Evolutionary conservation across 2,797 vertebrate genomes (phyloP).

Genomic region (Chlorospingus semifuscus): DNA sequence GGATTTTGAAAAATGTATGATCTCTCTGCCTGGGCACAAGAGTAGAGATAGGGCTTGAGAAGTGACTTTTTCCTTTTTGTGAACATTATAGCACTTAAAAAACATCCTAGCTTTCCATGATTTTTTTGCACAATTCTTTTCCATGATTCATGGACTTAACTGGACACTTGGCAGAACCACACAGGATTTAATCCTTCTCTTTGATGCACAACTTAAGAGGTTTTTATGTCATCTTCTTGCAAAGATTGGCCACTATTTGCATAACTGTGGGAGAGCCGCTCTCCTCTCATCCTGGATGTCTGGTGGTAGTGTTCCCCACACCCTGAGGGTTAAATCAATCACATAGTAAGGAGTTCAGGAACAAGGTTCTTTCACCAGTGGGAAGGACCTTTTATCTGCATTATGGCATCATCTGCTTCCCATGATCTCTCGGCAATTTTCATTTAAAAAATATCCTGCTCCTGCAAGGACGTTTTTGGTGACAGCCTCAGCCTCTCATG

Average conservation of each 20-base stretch:
- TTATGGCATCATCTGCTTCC: not conserved
- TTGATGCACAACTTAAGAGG: not conserved
- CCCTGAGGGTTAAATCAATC: not conserved
- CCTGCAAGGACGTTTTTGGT: not conserved
- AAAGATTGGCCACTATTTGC: not conserved
- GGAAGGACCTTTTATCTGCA: not conserved
- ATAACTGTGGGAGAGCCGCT: not conserved
- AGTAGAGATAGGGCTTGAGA: not conserved
- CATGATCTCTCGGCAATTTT: not conserved
- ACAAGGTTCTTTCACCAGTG: not conserved
- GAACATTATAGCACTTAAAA: not conserved
- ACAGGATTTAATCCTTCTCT: not conserved
- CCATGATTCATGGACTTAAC: not conserved
- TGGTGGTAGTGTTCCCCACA: not conserved
- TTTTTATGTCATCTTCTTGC: not conserved
- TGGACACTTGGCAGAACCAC: not conserved
- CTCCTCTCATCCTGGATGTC: not conserved
- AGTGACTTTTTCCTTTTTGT: not conserved
- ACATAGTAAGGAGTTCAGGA: not conserved
- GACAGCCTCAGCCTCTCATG: not conserved
- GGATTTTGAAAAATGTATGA: not conserved
- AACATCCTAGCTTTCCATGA: not conserved
- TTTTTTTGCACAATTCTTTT: not conserved
- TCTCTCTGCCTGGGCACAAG: not conserved
- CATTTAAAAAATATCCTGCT: not conserved